phyloP scores from a whole-genome alignment of 2,797 vertebrate genomes.

The Buceros bicornis region DNA sequence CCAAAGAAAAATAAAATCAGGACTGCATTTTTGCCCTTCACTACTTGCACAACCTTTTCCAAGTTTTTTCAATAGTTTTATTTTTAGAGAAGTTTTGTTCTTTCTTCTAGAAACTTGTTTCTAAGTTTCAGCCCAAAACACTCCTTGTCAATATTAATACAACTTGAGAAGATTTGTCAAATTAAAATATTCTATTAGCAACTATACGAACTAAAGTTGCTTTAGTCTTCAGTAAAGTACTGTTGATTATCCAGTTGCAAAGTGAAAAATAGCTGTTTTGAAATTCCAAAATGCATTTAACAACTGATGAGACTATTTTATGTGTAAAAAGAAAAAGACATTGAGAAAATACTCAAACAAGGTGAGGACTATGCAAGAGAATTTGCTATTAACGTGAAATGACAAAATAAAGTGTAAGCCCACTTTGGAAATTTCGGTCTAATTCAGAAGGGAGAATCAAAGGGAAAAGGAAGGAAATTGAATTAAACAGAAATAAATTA shows the following conservation, averaged over 20 bases:
- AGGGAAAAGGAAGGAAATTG: background rate
- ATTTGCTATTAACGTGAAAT: background rate
- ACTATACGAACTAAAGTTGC: background rate
- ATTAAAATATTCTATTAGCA: background rate
- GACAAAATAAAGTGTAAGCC: background rate
- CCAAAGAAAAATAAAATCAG: background rate
- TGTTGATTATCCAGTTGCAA: background rate
- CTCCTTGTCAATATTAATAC: background rate
- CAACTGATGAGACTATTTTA: background rate
- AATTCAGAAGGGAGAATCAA: background rate
- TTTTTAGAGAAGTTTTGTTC: background rate
- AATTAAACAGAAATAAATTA: background rate
- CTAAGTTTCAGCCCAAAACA: background rate
- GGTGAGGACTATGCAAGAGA: rapidly evolving
- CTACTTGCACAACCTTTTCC: background rate
- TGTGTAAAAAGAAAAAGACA: background rate
- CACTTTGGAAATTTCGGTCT: background rate
- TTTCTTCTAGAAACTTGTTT: background rate
- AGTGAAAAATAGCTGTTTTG: background rate
- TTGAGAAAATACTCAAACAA: background rate
- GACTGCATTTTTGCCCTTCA: background rate
- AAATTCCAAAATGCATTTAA: background rate
- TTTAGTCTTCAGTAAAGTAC: background rate
- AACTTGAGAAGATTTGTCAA: background rate
- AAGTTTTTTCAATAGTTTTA: background rate